Percentiles rank a stretch among this genome's conserved stretches.
These are phyloP conservation scores for Coregonus ussuriensis DNA, from an alignment of 2,797 vertebrate species.

Conservation along the genomic window DNA sequence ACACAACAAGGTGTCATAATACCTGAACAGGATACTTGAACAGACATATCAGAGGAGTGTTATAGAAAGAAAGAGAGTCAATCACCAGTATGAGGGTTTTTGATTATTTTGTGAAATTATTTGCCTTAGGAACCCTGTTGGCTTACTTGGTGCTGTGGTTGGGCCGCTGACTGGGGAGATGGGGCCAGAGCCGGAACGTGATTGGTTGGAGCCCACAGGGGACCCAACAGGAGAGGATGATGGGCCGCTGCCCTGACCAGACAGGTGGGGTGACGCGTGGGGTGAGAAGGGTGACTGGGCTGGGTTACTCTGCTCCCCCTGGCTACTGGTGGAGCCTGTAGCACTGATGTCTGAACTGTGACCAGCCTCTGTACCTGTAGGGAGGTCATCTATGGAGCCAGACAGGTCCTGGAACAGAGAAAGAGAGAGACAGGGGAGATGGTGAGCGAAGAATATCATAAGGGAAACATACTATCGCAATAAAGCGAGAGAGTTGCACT, in stretches of 20 bases:
- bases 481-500: too few relatives aligned
- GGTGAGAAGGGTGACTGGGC: constrained; percentile 94
- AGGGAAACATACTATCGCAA: background rate
- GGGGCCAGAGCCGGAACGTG: constrained; percentile 87
- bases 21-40: background rate
- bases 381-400: constrained; percentile 94
- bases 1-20: background rate
- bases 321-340: constrained; percentile 87
- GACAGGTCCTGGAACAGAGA: constrained; percentile 86
- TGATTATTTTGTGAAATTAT: background rate
- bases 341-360: constrained; percentile 85
- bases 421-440: constrained; percentile 4
- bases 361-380: constrained; percentile 90
- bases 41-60: background rate
- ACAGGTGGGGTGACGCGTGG: constrained; percentile 89
- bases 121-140: background rate
- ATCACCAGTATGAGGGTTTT: background rate
- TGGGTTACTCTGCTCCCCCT: constrained; percentile 90
- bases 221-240: constrained; percentile 92
- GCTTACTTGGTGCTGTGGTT: constrained; percentile 45
- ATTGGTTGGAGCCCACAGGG: constrained; percentile 87
- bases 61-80: background rate
- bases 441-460: constrained; percentile 28
- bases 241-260: constrained; percentile 87
- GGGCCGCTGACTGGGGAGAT: constrained; percentile 88